Evolutionary conservation across 2,888 invertebrate species (phyloP).

Genomic region (Sturmia bella): DNA sequence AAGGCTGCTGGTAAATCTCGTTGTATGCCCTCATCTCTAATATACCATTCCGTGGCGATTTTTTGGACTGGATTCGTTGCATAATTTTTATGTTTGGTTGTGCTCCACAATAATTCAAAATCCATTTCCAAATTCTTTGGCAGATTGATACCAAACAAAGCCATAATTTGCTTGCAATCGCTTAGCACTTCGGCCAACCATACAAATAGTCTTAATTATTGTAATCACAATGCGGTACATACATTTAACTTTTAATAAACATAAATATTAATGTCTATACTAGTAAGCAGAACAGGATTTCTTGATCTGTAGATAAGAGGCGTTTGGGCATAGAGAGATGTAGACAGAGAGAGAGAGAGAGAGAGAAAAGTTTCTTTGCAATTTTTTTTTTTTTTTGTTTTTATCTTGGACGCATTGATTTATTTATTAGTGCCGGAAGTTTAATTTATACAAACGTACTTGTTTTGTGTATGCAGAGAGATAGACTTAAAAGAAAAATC

Average conservation of each 20-base stretch:
- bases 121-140: no score
- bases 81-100: no score
- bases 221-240: constrained; percentile 11
- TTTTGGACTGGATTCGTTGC: no score
- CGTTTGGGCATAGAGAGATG: constrained; percentile 16
- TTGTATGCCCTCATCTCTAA: no score
- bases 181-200: constrained; percentile 13
- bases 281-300: constrained; percentile 46
- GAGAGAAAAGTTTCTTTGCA: constrained; percentile 10
- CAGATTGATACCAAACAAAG: not conserved
- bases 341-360: no score
- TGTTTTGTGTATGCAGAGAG: not conserved
- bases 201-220: constrained; percentile 26
- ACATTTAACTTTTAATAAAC: constrained; percentile 25
- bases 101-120: no score
- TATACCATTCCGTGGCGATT: no score
- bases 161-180: not conserved
- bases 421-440: constrained; percentile 56
- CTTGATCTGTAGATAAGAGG: constrained; percentile 40
- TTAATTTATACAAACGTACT: constrained; percentile 24
- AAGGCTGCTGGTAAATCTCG: no score
- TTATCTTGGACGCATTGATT: constrained; percentile 32
- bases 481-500: not conserved
- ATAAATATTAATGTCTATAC: constrained; percentile 12
- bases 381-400: not conserved